Evolutionary conservation across 2,888 invertebrate species (phyloP).

Genomic region (Drosophila borealis): DNA sequence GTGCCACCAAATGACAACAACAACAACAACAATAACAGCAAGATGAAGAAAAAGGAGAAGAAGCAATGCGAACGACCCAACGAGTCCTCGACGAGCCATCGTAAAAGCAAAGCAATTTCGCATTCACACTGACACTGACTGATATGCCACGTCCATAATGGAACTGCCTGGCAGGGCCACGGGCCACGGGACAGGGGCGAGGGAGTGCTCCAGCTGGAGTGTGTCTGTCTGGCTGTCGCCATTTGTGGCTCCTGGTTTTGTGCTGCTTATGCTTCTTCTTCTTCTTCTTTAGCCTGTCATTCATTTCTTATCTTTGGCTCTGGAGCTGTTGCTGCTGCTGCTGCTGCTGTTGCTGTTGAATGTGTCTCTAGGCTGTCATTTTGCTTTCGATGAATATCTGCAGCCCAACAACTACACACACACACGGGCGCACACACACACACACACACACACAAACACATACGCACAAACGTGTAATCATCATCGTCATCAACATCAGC

Average conservation of each 20-base stretch:
- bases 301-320: slow-evolving; percentile 75
- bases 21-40: background rate
- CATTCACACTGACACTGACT: slow-evolving; percentile 78
- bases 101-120: slow-evolving; percentile 77
- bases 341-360: slow-evolving; percentile 68
- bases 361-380: slow-evolving; percentile 85
- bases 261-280: slow-evolving; percentile 28
- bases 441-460: slow-evolving; percentile 26
- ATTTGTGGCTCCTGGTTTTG: slow-evolving; percentile 42
- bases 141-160: slow-evolving; percentile 63
- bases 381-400: slow-evolving; percentile 84
- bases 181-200: too few species aligned
- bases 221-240: slow-evolving; percentile 1
- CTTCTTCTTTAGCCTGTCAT: slow-evolving; percentile 61
- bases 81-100: slow-evolving; percentile 46
- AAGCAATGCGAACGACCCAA: slow-evolving; percentile 6
- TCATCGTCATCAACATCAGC: slow-evolving; percentile 70
- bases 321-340: slow-evolving; percentile 56
- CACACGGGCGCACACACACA: slow-evolving; percentile 19
- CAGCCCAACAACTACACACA: slow-evolving; percentile 30
- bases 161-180: slow-evolving; percentile 14
- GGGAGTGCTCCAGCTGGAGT: slow-evolving; percentile 8
- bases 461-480: slow-evolving; percentile 67
- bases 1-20: slow-evolving; percentile 42
- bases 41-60: too few species aligned